These are phyloP conservation scores for Eubasilissa splendida DNA, from an alignment of 2,888 invertebrate genomes.

Conservation along the genomic window DNA sequence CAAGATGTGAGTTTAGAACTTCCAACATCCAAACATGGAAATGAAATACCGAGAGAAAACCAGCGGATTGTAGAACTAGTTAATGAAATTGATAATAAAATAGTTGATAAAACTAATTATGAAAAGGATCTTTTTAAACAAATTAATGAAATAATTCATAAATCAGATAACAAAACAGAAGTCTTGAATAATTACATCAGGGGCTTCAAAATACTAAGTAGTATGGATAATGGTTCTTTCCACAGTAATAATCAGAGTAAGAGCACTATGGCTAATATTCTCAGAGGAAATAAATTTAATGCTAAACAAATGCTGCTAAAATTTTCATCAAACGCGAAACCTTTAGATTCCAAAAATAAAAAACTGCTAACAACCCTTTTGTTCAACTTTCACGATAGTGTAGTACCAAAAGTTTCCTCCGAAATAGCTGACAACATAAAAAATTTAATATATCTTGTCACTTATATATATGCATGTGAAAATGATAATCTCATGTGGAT, in stretches of 20 bases:
- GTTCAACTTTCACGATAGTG: not conserved
- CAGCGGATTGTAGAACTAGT: not conserved
- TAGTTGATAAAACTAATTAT: not conserved
- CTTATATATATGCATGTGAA: not conserved
- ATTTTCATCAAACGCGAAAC: not conserved
- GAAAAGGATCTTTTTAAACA: not conserved
- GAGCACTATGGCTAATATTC: not conserved
- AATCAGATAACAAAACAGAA: not conserved
- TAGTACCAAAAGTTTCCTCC: not conserved
- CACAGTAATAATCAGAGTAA: not conserved
- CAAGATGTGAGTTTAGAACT: not conserved
- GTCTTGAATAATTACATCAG: not conserved
- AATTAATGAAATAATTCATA: constrained; percentile 7
- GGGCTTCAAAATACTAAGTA: not conserved
- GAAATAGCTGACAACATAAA: not conserved
- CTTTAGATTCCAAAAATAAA: not conserved
- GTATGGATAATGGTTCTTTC: not conserved
- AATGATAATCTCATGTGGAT: constrained; percentile 1
- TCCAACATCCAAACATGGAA: no score
- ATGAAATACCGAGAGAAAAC: not conserved
- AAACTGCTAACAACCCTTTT: not conserved
- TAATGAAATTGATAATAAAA: not conserved
- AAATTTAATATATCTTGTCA: not conserved
- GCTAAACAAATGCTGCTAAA: not conserved
- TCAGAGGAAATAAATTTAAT: not conserved